A percentile compares a stretch with the other conserved stretches of the same genome.
These are phyloP conservation scores for Chrysomela aeneicollis DNA, from an alignment of 2,888 invertebrate species.

Conservation along the genomic window DNA sequence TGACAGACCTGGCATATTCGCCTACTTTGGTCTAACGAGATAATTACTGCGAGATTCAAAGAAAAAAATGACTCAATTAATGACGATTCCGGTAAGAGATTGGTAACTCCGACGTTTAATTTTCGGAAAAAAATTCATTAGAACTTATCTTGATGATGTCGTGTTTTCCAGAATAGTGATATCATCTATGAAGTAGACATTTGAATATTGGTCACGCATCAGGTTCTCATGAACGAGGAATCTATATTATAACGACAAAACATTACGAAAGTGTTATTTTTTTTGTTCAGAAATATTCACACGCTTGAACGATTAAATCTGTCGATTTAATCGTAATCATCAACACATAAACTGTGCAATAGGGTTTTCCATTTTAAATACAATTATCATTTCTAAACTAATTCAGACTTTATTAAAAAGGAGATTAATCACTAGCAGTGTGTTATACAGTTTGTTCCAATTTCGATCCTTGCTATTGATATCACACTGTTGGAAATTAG, in stretches of 20 bases:
- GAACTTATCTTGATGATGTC: background rate
- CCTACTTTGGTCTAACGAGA: slow-evolving; percentile 1
- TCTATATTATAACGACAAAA: background rate
- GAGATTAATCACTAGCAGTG: no score
- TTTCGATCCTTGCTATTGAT: no score
- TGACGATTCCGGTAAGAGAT: background rate
- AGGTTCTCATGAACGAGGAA: background rate
- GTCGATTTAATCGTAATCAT: background rate
- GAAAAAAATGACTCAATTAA: slow-evolving; percentile 1
- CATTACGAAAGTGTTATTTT: slow-evolving; percentile 3
- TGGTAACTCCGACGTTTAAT: background rate
- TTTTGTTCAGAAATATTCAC: background rate
- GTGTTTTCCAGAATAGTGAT: background rate
- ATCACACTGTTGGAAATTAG: no score
- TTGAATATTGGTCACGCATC: background rate
- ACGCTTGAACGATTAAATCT: background rate
- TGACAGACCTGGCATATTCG: no score
- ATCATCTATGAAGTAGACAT: background rate
- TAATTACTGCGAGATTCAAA: background rate
- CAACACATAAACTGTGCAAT: background rate
- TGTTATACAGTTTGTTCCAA: no score
- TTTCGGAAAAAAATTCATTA: slow-evolving; percentile 3
- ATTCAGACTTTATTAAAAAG: no score
- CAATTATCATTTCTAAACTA: no score
- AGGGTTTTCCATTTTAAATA: no score